Base-by-base conservation (phyloP, 53 echinoderm and acorn worm species). In the Arbacia lixula region DNA sequence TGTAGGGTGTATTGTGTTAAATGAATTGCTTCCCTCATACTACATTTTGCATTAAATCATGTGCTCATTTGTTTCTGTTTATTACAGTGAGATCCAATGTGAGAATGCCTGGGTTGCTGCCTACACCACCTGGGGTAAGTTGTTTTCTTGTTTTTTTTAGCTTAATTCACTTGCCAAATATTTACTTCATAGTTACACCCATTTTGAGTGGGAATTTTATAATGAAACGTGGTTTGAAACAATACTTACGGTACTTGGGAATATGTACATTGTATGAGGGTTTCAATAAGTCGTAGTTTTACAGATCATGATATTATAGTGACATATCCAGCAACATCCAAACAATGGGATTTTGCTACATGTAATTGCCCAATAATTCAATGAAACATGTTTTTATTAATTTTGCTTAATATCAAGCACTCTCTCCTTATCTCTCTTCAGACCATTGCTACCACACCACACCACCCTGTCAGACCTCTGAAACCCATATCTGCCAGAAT, bases 51-150 rank as follows among this genome's bases (percentile, higher is more conserved):
- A 56, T 56, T 12, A 16, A 14, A 5, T 10, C 57, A 56, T n/a
- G 8, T 12, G 29, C 2, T 16, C 36, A 22, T 50, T 36, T 33
- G 11, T 12, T 31, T 30, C 11, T 79, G 26, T 46, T 4, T 81
- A 40, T 46, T 43, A 5, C 43, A 81, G 82, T 81, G 62, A 63
- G 63, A 21, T 43, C 24, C 26, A 51, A 51, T 32, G 82, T 81
- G 39, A 39, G 82, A 39, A 81, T 81, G 82, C 32, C 63, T 87
- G 87, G 87, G 24, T 81, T 87, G 39, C 66, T 87, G 56, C 80
- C 87, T 58, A 80, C 81, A 68, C 87, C 87, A 41, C 79, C 87
- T 5, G 87, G 87, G 87, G 87, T 87, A 80, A 74, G 53, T 26
- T 56, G 21, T 56, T 26, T 24, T 20, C 17, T 21, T 56, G 10